These are phyloP conservation scores for Carassius auratus DNA, from an alignment of 2,113 vertebrate species.

Conservation along the genomic window DNA sequence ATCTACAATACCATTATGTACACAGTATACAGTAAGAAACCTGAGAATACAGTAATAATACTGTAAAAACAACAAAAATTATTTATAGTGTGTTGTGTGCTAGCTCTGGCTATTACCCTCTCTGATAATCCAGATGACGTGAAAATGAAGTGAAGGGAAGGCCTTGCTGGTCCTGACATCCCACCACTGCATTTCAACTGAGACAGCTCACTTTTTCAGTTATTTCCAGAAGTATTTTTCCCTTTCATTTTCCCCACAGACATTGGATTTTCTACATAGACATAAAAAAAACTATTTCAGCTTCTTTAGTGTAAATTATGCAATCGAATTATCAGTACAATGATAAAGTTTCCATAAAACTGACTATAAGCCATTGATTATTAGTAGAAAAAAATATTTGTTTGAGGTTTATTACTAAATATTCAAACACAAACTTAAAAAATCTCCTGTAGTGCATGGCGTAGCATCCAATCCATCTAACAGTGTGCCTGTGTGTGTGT, in stretches of 20 bases:
- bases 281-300: not conserved
- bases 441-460: not conserved
- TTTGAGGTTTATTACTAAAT: not conserved
- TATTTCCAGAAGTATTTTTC: not conserved
- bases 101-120: too few relatives aligned
- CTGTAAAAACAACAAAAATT: too few relatives aligned
- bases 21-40: too few relatives aligned
- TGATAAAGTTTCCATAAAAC: not conserved
- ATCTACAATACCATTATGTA: too few relatives aligned
- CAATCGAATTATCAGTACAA: not conserved
- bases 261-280: not conserved
- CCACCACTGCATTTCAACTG: not conserved
- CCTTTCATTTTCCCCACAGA: not conserved
- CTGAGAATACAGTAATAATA: too few relatives aligned
- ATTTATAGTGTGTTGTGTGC: too few relatives aligned
- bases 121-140: too few relatives aligned
- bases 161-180: too few relatives aligned
- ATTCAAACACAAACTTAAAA: not conserved
- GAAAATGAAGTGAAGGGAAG: too few relatives aligned
- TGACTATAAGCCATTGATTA: not conserved
- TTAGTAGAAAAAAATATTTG: not conserved
- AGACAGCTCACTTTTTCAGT: not conserved
- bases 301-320: too few relatives aligned
- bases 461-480: not conserved
- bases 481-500: not conserved